phyloP scores from a whole-genome alignment of 1,140 invertebrate species.

The Anastrepha ludens region DNA sequence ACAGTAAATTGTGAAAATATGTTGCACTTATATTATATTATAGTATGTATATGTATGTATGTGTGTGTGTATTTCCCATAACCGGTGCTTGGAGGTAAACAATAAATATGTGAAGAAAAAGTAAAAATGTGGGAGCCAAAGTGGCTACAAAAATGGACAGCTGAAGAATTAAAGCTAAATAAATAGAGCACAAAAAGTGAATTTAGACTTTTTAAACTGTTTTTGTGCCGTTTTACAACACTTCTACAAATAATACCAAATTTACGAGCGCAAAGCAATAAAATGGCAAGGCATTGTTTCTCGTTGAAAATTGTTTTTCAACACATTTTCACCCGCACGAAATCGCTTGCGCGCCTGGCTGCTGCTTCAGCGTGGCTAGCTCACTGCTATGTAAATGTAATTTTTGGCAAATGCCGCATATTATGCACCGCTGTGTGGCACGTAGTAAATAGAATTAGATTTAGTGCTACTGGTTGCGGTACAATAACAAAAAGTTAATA shows the following conservation, averaged over 20 bases:
- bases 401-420: background rate
- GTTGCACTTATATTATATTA: background rate
- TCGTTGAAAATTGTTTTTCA: background rate
- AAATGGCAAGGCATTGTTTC: background rate
- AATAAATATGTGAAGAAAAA: background rate
- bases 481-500: background rate
- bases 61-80: background rate
- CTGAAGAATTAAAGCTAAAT: background rate
- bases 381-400: background rate
- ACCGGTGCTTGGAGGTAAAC: constrained; percentile 8
- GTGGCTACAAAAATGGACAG: background rate
- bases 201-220: background rate
- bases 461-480: background rate
- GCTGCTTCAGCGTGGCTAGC: background rate
- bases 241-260: background rate
- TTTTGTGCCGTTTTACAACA: constrained; percentile 4
- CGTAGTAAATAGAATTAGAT: constrained; percentile 17
- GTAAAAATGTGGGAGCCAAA: background rate
- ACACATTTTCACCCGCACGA: background rate
- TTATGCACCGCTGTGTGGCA: background rate
- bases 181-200: background rate
- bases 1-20: constrained; percentile 31
- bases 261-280: background rate
- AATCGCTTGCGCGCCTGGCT: background rate
- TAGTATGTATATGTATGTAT: background rate